phyloP scores from a whole-genome alignment of 2,888 invertebrate species.

The Eristalis pertinax region DNA sequence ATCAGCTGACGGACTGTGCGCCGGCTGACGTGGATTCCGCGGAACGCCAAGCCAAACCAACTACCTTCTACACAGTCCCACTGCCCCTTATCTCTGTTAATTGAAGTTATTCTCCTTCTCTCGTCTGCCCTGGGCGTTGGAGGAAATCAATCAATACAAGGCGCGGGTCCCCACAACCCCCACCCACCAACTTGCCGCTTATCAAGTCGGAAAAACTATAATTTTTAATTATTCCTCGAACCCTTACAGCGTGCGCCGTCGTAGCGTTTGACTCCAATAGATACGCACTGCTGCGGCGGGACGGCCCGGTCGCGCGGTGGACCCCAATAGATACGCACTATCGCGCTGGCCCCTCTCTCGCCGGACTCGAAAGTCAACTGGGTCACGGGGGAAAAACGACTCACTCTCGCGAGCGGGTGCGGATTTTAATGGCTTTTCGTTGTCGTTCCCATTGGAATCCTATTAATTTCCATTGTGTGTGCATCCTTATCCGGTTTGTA shows the following conservation, averaged over 20 bases:
- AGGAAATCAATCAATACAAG: not conserved
- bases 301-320: not conserved
- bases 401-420: not conserved
- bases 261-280: not conserved
- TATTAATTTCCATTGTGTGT: not conserved
- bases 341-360: not conserved
- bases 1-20: not conserved
- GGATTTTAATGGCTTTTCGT: not conserved
- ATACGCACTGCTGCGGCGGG: not conserved
- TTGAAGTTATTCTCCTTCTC: not conserved
- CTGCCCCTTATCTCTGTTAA: not conserved
- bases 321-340: not conserved
- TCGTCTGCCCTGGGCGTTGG: not conserved
- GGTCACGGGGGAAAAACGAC: not conserved
- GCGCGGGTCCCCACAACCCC: not conserved
- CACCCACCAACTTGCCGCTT: not conserved
- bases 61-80: not conserved
- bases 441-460: not conserved
- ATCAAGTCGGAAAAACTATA: not conserved
- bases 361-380: not conserved
- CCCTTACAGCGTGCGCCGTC: not conserved
- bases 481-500: not conserved
- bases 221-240: not conserved
- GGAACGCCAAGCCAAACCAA: not conserved
- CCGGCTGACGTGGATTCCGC: not conserved